Conservation (phyloP, 2,888 invertebrate genomes). For the Phasia obesa region DNA sequence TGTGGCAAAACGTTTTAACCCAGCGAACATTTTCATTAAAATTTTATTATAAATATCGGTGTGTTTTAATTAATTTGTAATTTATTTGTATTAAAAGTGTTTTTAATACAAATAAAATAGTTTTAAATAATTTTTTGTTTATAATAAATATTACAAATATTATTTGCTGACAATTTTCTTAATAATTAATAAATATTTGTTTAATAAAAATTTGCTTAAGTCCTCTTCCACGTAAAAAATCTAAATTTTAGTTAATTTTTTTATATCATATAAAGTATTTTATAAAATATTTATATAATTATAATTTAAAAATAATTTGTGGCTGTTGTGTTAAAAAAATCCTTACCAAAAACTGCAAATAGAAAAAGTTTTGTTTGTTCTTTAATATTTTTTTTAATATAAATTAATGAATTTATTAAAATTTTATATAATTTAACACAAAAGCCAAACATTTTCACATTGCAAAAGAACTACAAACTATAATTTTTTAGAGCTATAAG, state of each 20-base stretch:
- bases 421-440: slow-evolving; percentile 6
- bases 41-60: background rate
- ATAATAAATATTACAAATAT: slow-evolving; percentile 26
- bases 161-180: slow-evolving; percentile 25
- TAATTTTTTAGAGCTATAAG: slow-evolving; percentile 6
- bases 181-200: slow-evolving; percentile 31
- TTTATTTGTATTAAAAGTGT: background rate
- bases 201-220: background rate
- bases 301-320: slow-evolving; percentile 39
- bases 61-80: background rate
- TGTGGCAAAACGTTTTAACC: background rate
- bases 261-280: no score
- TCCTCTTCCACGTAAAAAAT: no score
- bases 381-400: slow-evolving; percentile 24
- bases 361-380: slow-evolving; percentile 66
- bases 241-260: no score
- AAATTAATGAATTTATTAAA: slow-evolving; percentile 4
- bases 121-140: slow-evolving; percentile 27
- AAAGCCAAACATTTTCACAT: slow-evolving; percentile 56
- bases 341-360: slow-evolving; percentile 71
- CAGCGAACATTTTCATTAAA: slow-evolving; percentile 7
- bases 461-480: slow-evolving; percentile 53
- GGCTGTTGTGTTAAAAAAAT: slow-evolving; percentile 63
- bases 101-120: slow-evolving; percentile 34
- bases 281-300: background rate